These are phyloP conservation scores for Champsocephalus esox DNA, from an alignment of 2,797 vertebrate genomes.

Conservation along the genomic window DNA sequence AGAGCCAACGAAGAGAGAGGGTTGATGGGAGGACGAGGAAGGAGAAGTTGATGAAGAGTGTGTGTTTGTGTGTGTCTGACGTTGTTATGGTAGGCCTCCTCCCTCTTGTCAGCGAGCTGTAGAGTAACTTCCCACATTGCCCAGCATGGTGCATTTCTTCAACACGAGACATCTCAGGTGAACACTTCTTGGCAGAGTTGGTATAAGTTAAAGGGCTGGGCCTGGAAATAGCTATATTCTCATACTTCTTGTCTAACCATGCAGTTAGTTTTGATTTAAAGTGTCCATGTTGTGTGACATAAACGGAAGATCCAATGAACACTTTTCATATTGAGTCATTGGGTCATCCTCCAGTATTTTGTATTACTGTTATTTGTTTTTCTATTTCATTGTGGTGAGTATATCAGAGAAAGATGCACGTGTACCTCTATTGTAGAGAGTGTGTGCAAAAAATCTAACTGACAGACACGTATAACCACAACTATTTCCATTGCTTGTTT, in stretches of 20 bases:
- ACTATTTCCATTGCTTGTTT: neutral
- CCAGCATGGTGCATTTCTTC: constrained; percentile 20
- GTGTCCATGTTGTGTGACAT: neutral
- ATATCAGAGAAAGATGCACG: neutral
- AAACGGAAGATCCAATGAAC: neutral
- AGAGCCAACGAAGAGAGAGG: constrained; percentile 68
- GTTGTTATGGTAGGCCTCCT: constrained; percentile 49
- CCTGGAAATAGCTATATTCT: neutral
- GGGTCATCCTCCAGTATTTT: neutral
- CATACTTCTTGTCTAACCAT: neutral
- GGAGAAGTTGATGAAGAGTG: constrained; percentile 47
- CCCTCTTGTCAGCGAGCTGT: constrained; percentile 59
- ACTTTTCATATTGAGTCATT: neutral
- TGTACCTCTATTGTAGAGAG: no score
- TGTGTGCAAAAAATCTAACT: no score
- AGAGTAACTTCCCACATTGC: constrained; percentile 42
- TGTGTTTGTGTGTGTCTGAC: constrained; percentile 41
- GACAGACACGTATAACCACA: neutral
- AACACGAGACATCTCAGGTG: neutral
- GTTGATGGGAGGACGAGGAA: constrained; percentile 77
- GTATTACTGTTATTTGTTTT: neutral
- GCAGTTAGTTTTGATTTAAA: neutral
- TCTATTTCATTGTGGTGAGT: neutral
- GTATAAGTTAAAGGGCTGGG: neutral
- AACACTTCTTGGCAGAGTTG: neutral